Conservation (phyloP, 2,113 vertebrate species). For the Lampris incognitus region DNA sequence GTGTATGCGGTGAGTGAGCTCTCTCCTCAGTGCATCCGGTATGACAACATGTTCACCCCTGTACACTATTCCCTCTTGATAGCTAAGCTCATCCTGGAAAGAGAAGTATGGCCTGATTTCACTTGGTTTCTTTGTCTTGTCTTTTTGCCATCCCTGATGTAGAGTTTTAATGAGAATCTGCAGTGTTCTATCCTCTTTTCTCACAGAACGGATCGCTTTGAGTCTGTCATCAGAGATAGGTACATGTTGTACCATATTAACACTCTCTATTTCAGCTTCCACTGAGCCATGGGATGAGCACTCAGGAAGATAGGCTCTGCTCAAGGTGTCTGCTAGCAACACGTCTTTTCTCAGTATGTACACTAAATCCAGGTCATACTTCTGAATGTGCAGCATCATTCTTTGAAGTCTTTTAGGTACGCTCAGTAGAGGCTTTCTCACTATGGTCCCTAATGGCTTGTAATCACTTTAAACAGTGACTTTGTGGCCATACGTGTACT, state of each 20-base stretch:
- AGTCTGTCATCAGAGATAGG: constrained; percentile 29
- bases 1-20: no score
- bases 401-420: constrained; percentile 28
- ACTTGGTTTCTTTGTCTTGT: constrained; percentile 2
- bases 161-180: constrained; percentile 25
- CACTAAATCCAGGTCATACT: constrained; percentile 23
- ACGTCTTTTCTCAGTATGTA: constrained; percentile 20
- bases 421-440: constrained; percentile 28
- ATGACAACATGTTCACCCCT: constrained; percentile 32
- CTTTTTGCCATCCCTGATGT: constrained; percentile 20
- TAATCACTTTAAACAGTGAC: constrained; percentile 40
- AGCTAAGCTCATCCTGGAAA: no score
- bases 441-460: constrained; percentile 40
- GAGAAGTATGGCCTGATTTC: constrained; percentile 1
- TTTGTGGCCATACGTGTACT: constrained; percentile 41
- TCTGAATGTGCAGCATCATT: background rate
- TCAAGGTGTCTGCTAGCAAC: constrained; percentile 19
- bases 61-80: constrained; percentile 30
- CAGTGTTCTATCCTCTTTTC: background rate
- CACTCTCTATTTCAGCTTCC: constrained; percentile 20
- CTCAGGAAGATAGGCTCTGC: constrained; percentile 25
- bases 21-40: background rate
- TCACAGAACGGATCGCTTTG: constrained; percentile 1
- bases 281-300: constrained; percentile 3
- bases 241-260: constrained; percentile 34